phyloP scores from a whole-genome alignment of 2,888 invertebrate species.

The Spialia ferax region DNA sequence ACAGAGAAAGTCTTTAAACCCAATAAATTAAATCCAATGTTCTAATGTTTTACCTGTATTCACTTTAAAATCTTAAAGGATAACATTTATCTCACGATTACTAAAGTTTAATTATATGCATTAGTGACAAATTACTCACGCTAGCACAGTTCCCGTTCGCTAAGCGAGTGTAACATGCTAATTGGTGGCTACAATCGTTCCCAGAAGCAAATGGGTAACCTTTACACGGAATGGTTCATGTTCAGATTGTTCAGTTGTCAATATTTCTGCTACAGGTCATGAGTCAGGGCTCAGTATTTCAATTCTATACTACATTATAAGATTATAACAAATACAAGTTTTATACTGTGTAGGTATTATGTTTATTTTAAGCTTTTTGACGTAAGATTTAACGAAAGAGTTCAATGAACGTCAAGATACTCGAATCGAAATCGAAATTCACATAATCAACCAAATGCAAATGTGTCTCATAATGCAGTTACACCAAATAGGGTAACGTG shows the following conservation, averaged over 20 bases:
- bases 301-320: no score
- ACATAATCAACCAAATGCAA: slow-evolving; percentile 23
- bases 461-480: slow-evolving; percentile 26
- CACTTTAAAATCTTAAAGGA: background rate
- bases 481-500: slow-evolving; percentile 21
- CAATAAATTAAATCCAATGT: background rate
- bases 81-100: background rate
- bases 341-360: no score
- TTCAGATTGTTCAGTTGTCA: background rate
- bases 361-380: background rate
- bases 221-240: background rate
- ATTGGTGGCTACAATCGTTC: slow-evolving; percentile 17
- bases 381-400: slow-evolving; percentile 7
- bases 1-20: no score
- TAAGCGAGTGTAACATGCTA: slow-evolving; percentile 22
- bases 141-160: slow-evolving; percentile 14
- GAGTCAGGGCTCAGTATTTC: background rate
- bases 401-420: slow-evolving; percentile 9
- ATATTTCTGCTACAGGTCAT: background rate
- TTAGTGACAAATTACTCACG: slow-evolving; percentile 20
- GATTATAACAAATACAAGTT: no score
- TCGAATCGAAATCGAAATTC: slow-evolving; percentile 19
- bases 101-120: slow-evolving; percentile 13
- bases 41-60: background rate
- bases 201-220: slow-evolving; percentile 20